Percentiles rank a stretch among this genome's conserved stretches.
phyloP scores from a whole-genome alignment of 2,888 invertebrate species.

The Vandiemenella viatica region DNA sequence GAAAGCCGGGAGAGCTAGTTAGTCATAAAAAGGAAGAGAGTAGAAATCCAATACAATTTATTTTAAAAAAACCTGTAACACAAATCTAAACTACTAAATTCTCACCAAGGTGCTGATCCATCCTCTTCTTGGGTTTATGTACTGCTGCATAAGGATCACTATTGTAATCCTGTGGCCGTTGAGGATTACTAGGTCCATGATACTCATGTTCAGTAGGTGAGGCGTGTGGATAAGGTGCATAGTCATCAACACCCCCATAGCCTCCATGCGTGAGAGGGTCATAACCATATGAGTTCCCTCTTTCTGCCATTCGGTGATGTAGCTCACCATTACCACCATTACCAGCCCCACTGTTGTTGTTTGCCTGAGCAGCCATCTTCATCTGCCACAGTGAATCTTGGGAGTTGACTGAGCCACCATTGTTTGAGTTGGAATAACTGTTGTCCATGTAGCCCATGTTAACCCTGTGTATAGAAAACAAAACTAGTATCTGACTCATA shows the following conservation, averaged over 20 bases:
- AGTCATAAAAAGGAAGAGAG: too few species aligned
- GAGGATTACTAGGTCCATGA: conserved; percentile 36
- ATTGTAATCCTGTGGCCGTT: conserved; percentile 55
- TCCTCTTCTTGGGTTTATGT: conserved; percentile 76
- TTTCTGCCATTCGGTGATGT: conserved; percentile 20
- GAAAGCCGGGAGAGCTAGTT: too few species aligned
- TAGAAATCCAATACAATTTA: conserved; percentile 7
- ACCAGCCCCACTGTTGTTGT: conserved; percentile 42
- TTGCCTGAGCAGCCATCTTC: conserved; percentile 68
- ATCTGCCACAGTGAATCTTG: conserved; percentile 90
- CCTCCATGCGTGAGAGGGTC: conserved; percentile 70
- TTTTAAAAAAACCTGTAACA: background rate
- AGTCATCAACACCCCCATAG: conserved; percentile 68
- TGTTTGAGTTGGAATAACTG: conserved; percentile 84
- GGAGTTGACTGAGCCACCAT: conserved; percentile 88
- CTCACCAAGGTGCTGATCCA: conserved; percentile 77
- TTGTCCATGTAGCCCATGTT: conserved; percentile 85
- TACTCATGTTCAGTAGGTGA: conserved; percentile 34
- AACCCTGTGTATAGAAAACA: too few species aligned
- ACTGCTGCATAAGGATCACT: conserved; percentile 76
- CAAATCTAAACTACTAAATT: conserved; percentile 19
- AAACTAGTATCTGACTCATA: too few species aligned
- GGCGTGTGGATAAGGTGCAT: conserved; percentile 69
- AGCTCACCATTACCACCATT: conserved; percentile 18
- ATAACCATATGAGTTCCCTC: conserved; percentile 35